Evolutionary conservation across 2,113 vertebrate genomes (phyloP), one percentile per base, ranked within the genome.

Genomic region (Carollia perspicillata): DNA sequence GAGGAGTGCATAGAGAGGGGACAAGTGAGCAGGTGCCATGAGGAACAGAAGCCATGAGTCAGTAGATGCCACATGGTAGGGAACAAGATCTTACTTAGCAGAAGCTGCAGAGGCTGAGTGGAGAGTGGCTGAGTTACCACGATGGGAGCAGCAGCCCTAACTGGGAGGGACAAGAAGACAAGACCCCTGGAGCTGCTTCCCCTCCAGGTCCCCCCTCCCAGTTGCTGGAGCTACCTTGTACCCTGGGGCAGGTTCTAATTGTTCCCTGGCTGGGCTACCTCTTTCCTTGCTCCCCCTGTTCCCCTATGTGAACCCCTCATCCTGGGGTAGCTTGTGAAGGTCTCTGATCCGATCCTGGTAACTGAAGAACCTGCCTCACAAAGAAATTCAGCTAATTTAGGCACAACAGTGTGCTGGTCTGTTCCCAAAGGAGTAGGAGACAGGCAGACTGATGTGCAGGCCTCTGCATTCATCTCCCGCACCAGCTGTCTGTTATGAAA

Each of bases 11-110:
- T 6, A 35, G 77, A 87, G 30, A 69, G 11, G 55, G 30, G 88
- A 8, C 26, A 58, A 42, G 42, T 16, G 28, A 71, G 40, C 51
- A 89, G 74, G 68, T 23, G 40, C 35, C 5, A 0, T 0, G 9
- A 55, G 66, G 35, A 53, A 28, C 35, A 26, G 83, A 69, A 58
- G 37, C 44, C 0, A 0, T 7, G 66, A 66, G 60, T 8, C 66
- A 58, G 44, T 9, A 8, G 81, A 60, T 40, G 49, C 28, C 4
- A 0, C 6, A 44, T 84, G 30, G 28, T 35, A 9, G 26, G 8
- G 28, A 9, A 44, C 0, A 1, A 18, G 8, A 13, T 17, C 5
- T 0, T 14, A 7, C 5, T 0, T 14, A 7, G 51, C 8, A 22
- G 30, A 53, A 26, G 47, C 42, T 37, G 13, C 16, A 30, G 74